Base-by-base conservation (phyloP, 2,888 invertebrate genomes). In the Andrena bicolor region DNA sequence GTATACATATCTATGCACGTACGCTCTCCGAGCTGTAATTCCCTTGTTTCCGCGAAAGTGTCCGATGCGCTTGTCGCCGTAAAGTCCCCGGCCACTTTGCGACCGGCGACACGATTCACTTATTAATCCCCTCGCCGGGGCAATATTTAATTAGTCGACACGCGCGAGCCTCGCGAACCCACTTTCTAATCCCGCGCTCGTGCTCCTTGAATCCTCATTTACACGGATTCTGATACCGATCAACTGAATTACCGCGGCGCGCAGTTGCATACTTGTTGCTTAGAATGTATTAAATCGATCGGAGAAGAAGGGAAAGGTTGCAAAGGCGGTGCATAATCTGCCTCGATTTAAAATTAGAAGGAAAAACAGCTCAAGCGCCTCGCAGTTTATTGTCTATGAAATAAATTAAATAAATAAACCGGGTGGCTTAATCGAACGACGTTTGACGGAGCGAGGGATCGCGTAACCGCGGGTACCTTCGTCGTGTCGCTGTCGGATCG, bases 11-110 rank as follows among this genome's bases (percentile, higher is more conserved):
- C 1, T 1, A 5, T 41, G 35, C 20, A 26, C 0, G 2, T 26
- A 28, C 58, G 16, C 26, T 32, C 30, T 53, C 48, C 66, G 32
- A 23, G 7, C 4, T 41, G 48, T 32, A 56, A 41, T 13, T 48
- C 53, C 23, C 4, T n/a, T 35, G 63, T 76, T 71, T 32, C 41
- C 71, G 70, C 56, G 71, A 76, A 76, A 70, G 71, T 76, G 63
- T 56, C 41, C 68, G 49, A 68, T 48, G 61, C 35, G 23, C 49
- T 32, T 51, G 60, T 72, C 76, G 58, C 56, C 20, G 28, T 13
- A 26, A 56, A 32, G 16, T 5, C 53, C 10, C n/a, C 41, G 20
- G 23, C 26, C 51, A 13, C 65, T 49, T 51, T 48, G 32, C 26
- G 5, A 23, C 30, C 13, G 5, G 48, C 23, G 51, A 63, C 74